Evolutionary conservation across 30 jellyfish, hydroid and myxozoan species (phyloP), one percentile per base, ranked within the genome.

Genomic region (Calvadosia cruxmelitensis): DNA sequence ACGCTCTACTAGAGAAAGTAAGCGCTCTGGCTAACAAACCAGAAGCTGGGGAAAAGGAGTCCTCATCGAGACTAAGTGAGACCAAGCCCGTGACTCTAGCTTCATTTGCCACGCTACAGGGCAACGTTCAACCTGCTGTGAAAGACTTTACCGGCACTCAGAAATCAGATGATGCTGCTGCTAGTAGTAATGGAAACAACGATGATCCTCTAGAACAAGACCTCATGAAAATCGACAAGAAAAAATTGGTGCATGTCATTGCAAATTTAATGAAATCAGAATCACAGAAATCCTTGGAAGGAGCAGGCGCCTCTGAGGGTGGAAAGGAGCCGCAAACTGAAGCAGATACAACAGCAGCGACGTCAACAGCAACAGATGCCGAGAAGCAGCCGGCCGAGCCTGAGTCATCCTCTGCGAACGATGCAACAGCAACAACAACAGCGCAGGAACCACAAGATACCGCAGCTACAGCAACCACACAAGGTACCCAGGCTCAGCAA

Each of bases 141-240:
- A 42, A 42, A 20, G 57, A 42, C 57, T 42, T 42, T 20, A 42
- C 57, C 10, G 57, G 57, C 10, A 42, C 57, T 5, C 52, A 74
- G 15, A 52, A 31, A 26, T 52, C 79, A 31, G 73, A 50, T 34
- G 82, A 62, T 31, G 52, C 69, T 35, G 66, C 64, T n/a, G 29
- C 75, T 13, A 71, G 63, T 20, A 57, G 34, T 52, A 53, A 61
- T n/a, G 53, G 52, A 1, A 26, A 48, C 16, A 50, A 34, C 73
- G 68, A 52, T 23, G 79, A 42, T 42, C 57, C 57, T 15, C 70
- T 84, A n/a, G 92, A 68, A 3, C 75, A 78, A 10, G 64, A 72
- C 15, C 34, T 82, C 53, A 82, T 82, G 94, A 82, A 82, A 63
- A 74, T 82, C 78, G 94, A 82, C 84, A 82, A 82, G 53, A 57